Evolutionary conservation across 2,888 invertebrate species (phyloP), one percentile per base, ranked within the genome.

Genomic region (Scrobipalpa costella): DNA sequence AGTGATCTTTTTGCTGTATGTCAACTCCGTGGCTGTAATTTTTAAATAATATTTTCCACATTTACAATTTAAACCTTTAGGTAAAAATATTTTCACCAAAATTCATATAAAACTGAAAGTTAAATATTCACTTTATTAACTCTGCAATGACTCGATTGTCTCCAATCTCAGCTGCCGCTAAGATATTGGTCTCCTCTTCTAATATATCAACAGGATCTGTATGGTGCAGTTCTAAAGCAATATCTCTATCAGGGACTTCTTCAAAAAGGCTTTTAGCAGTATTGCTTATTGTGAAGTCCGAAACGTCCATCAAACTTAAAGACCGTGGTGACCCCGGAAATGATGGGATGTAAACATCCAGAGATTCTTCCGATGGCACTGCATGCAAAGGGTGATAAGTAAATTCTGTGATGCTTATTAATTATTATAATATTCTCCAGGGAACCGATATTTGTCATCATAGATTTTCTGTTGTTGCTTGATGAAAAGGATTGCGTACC

Each of bases 131-230:
- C 49, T 49, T 17, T 19, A 49, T 49, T 13, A 17, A 8, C 6
- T 17, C 17, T 17, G 0, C 6, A 15, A 49, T 8, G 7, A 19
- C 49, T 8, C 9, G 19, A 38, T 74, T 69, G 68, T 88, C 79
- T 36, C 85, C 86, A 36, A 75, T 70, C 74, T 86, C 89, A 38
- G 89, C 89, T 63, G 88, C 86, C 27, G 79, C 69, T 34, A 89
- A 71, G 27, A 85, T 69, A 44, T 8, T 38, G 17, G 27, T 27
- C 5, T 36, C 19, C 19, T 58, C 19, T 38, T 36, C 38, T 27
- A 27, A 27, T 27, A 27, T 5, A 3, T 27, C 27, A 27, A 27
- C 27, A 27, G 27, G 27, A 27, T 27, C 27, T 3, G 27, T 2
- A 27, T 27, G 27, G 27, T 27, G 27, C 2, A 27, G 27, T 27